Evolutionary conservation across 1,140 invertebrate genomes (phyloP).

Genomic region (Riptortus pedestris): DNA sequence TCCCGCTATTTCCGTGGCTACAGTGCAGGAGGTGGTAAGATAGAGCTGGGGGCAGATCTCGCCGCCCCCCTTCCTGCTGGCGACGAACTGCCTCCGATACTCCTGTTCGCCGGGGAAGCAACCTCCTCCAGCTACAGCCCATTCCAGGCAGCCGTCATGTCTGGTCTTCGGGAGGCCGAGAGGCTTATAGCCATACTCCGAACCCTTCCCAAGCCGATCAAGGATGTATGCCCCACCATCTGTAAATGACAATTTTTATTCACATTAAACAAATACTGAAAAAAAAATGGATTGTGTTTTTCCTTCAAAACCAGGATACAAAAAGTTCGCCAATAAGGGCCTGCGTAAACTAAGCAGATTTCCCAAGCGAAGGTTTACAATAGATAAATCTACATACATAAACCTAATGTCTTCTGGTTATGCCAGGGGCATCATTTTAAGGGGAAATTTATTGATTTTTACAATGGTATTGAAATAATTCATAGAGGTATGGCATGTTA

Average conservation of each 20-base stretch:
- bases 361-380: too few relatives aligned
- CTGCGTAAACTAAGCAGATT: not conserved
- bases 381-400: too few relatives aligned
- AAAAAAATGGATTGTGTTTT: too few relatives aligned
- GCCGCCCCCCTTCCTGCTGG: not conserved
- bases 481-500: too few relatives aligned
- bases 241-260: not conserved
- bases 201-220: not conserved
- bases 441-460: too few relatives aligned
- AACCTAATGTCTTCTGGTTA: too few relatives aligned
- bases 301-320: not conserved
- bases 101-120: conserved; percentile 3
- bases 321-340: not conserved
- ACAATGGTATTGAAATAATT: too few relatives aligned
- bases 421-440: too few relatives aligned
- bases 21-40: not conserved
- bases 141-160: not conserved
- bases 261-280: too few relatives aligned
- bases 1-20: not conserved
- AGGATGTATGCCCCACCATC: not conserved
- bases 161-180: conserved; percentile 1
- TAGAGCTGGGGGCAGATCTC: not conserved
- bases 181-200: not conserved
- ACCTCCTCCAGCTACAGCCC: not conserved
- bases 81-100: not conserved